phyloP scores from a whole-genome alignment of 1,140 invertebrate genomes.

The Pseudomyrmex gracilis region DNA sequence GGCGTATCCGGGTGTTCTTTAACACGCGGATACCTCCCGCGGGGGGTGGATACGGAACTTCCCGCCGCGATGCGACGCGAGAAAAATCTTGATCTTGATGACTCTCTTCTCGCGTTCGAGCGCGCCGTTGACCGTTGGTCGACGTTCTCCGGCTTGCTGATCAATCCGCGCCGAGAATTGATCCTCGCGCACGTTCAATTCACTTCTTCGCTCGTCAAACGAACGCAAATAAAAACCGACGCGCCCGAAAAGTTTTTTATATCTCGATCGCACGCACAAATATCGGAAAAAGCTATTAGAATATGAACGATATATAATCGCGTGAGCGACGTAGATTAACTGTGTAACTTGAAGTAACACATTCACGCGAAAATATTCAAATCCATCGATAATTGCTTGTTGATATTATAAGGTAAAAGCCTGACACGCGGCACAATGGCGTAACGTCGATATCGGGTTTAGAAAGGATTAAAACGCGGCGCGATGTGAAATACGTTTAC shows the following conservation, averaged over 20 bases:
- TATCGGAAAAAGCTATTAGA: neutral
- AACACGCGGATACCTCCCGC: slow-evolving; percentile 5
- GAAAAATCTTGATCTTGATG: slow-evolving; percentile 45
- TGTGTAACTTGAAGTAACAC: neutral
- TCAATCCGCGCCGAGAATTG: neutral
- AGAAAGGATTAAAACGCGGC: slow-evolving; percentile 52
- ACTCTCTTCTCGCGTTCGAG: slow-evolving; percentile 16
- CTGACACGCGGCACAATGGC: slow-evolving; percentile 8
- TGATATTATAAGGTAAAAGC: slow-evolving; percentile 42
- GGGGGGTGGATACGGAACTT: neutral
- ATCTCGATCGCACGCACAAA: too few species aligned
- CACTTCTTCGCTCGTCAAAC: too few species aligned
- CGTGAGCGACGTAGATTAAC: neutral
- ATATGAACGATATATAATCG: neutral
- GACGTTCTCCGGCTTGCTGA: slow-evolving; percentile 16
- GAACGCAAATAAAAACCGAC: too few species aligned
- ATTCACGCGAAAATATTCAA: neutral
- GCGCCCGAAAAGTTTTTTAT: too few species aligned
- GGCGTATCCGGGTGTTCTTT: slow-evolving; percentile 31
- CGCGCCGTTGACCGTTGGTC: slow-evolving; percentile 17
- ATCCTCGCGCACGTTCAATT: slow-evolving; percentile 41
- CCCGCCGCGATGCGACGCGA: neutral
- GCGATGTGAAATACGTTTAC: slow-evolving; percentile 56
- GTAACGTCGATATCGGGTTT: slow-evolving; percentile 28
- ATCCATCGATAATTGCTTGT: slow-evolving; percentile 37